phyloP scores from a whole-genome alignment of 1,140 invertebrate genomes.

The Antheraea pernyi region DNA sequence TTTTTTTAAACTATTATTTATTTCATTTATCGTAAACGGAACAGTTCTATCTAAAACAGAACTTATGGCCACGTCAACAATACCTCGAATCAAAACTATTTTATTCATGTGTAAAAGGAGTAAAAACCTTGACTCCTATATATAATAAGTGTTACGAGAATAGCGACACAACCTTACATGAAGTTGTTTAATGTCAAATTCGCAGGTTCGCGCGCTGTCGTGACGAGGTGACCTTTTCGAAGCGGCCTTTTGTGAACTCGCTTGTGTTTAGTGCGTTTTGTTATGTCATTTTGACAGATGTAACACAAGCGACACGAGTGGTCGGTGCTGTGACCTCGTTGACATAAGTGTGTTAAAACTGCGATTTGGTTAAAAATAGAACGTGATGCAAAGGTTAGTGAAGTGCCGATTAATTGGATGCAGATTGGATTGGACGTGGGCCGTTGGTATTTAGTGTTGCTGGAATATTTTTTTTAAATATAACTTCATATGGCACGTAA shows the following conservation, averaged over 20 bases:
- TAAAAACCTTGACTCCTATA: neutral
- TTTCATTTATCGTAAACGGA: neutral
- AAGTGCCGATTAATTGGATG: neutral
- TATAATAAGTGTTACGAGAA: neutral
- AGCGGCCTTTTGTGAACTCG: neutral
- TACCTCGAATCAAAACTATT: neutral
- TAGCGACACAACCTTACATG: neutral
- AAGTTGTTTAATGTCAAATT: conserved; percentile 3
- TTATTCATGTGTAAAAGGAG: neutral
- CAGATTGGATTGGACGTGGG: neutral
- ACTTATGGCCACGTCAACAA: neutral
- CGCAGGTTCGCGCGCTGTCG: neutral
- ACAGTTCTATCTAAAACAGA: neutral
- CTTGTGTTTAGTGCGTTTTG: neutral
- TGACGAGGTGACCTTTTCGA: neutral
- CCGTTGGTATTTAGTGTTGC: neutral
- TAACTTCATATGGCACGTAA: too few relatives aligned
- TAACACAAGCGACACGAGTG: neutral
- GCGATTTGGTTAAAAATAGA: neutral
- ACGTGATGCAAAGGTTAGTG: neutral
- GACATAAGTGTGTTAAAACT: neutral
- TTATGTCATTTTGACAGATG: neutral
- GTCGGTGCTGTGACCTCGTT: neutral
- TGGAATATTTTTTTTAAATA: neutral
- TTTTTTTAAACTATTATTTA: too few relatives aligned